phyloP scores from a whole-genome alignment of 2,888 invertebrate species.

The Eupelmus urozonus region DNA sequence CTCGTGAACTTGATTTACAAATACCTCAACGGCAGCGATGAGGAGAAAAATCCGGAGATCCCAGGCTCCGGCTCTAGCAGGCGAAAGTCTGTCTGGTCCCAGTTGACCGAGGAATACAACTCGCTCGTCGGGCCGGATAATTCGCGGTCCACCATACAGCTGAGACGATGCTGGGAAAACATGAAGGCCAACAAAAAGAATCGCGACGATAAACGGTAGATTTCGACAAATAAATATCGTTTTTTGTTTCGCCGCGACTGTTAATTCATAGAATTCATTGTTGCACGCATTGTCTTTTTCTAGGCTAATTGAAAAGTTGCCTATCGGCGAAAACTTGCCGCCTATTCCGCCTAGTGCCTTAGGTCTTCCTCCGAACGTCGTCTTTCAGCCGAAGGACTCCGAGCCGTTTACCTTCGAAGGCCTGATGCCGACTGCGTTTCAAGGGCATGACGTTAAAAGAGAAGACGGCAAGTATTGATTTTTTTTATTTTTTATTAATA shows the following conservation, averaged over 20 bases:
- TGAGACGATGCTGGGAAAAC: constrained; percentile 70
- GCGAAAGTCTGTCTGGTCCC: constrained; percentile 68
- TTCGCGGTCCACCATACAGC: constrained; percentile 65
- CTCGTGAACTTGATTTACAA: constrained; percentile 68
- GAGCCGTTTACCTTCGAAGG: constrained; percentile 68
- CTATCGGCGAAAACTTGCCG: constrained; percentile 43
- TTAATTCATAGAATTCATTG: background rate
- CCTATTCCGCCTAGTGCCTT: constrained; percentile 9
- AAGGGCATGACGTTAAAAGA: constrained; percentile 17
- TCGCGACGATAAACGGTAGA: constrained; percentile 64
- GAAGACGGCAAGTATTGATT: constrained; percentile 31
- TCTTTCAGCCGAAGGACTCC: constrained; percentile 69
- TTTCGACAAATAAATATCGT: background rate
- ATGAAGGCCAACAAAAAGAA: constrained; percentile 69
- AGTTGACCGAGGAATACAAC: constrained; percentile 68
- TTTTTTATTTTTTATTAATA: constrained; percentile 30
- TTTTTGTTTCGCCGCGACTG: background rate
- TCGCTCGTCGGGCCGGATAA: constrained; percentile 65
- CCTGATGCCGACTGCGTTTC: constrained; percentile 40
- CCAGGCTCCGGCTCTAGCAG: constrained; percentile 46
- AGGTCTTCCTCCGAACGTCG: constrained; percentile 67
- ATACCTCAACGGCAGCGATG: constrained; percentile 60
- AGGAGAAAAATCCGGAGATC: constrained; percentile 36
- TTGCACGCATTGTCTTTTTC: constrained; percentile 10
- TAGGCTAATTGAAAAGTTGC: constrained; percentile 42